These are phyloP conservation scores for Parascotia fuliginaria DNA, from an alignment of 2,888 invertebrate genomes.

Conservation along the genomic window DNA sequence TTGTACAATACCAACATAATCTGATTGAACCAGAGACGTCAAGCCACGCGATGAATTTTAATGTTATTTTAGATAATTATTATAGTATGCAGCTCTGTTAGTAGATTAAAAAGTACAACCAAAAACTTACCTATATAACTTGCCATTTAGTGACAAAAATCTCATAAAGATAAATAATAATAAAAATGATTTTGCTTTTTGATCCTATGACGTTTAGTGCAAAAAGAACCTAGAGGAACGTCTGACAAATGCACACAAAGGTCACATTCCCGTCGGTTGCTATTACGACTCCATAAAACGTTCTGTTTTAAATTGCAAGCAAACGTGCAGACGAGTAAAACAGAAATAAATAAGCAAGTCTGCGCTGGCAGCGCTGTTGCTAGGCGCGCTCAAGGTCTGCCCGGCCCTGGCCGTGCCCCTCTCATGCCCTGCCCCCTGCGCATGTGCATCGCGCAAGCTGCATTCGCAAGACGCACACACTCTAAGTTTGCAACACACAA, in stretches of 20 bases:
- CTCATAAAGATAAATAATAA: conserved; percentile 49
- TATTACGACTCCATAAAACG: conserved; percentile 71
- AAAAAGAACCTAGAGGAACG: conserved; percentile 36
- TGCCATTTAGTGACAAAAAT: conserved; percentile 28
- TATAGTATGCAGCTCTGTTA: conserved; percentile 10
- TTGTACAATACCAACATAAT: conserved; percentile 38
- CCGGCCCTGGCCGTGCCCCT: conserved; percentile 72
- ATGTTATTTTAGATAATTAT: conserved; percentile 18
- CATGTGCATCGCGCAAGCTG: conserved; percentile 72
- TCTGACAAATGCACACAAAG: conserved; percentile 48
- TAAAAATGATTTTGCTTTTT: conserved; percentile 43
- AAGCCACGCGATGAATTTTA: conserved; percentile 33
- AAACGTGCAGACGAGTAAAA: conserved; percentile 75
- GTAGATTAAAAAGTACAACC: conserved; percentile 18
- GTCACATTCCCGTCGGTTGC: conserved; percentile 55
- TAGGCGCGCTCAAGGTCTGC: conserved; percentile 81
- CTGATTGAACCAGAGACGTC: conserved; percentile 33
- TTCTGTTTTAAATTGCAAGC: conserved; percentile 71
- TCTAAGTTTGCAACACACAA: conserved; percentile 28
- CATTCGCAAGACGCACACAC: conserved; percentile 55
- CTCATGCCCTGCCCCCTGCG: conserved; percentile 50
- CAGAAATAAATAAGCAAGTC: conserved; percentile 74
- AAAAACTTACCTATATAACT: conserved; percentile 14
- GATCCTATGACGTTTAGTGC: conserved; percentile 23
- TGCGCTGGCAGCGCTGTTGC: conserved; percentile 73